Evolutionary conservation across 2,888 invertebrate genomes (phyloP).

Genomic region (Linnaemya vulpina): DNA sequence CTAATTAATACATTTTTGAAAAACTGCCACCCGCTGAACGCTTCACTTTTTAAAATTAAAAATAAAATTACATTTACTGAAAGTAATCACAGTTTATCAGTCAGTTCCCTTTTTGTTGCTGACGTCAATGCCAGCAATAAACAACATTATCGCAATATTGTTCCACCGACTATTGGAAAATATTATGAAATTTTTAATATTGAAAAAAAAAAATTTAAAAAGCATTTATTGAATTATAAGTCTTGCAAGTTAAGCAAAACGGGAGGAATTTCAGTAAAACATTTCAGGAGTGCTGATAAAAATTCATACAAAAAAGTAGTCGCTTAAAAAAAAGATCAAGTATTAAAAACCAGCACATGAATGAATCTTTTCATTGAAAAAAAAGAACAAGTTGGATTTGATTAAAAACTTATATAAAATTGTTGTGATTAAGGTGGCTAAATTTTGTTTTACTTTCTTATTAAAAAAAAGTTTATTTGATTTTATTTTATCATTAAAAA

Average conservation of each 20-base stretch:
- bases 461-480: not conserved
- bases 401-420: too few relatives aligned
- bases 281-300: slow-evolving; percentile 27
- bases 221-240: not conserved
- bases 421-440: too few relatives aligned
- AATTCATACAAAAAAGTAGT: not conserved
- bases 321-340: too few relatives aligned
- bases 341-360: too few relatives aligned
- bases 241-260: not conserved
- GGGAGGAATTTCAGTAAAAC: not conserved
- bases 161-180: not conserved
- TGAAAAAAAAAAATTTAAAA: slow-evolving; percentile 23
- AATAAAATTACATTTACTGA: not conserved
- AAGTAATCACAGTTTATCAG: not conserved
- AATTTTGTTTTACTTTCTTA: not conserved
- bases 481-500: not conserved
- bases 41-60: not conserved
- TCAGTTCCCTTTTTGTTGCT: slow-evolving; percentile 25
- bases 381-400: too few relatives aligned
- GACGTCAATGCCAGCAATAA: slow-evolving; percentile 47
- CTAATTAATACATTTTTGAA: not conserved
- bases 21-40: not conserved
- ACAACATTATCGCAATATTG: slow-evolving; percentile 44
- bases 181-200: slow-evolving; percentile 26
- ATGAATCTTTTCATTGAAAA: too few relatives aligned